Evolutionary conservation across 2,888 invertebrate species (phyloP), one percentile per base, ranked within the genome.

Genomic region (Nephrotoma guestfalica): DNA sequence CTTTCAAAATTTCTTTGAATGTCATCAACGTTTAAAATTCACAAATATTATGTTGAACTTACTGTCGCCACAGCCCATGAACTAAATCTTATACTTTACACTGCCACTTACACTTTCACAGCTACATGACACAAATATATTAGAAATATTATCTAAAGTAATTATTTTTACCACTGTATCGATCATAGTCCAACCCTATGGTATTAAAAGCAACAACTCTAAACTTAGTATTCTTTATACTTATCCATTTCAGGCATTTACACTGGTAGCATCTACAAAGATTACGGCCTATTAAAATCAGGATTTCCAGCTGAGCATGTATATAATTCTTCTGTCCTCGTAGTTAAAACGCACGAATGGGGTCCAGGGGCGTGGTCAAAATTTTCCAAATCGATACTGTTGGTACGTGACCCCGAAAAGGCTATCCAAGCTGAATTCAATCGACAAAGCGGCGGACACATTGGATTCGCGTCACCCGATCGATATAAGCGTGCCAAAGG

Each of bases 211-310:
- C 30, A 30, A 30, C 2, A 30, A 30, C 0, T 30, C 2, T 30
- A 30, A 30, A 30, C 30, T 30, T 30, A 30, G 2, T 30, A 3
- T 30, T 43, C 1, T 4, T 43, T 43, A 4, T 43, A 0, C 43
- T 43, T 43, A 30, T 30, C 2, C 3, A 4, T 71, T 92, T 1
- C 89, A 95, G 96, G 96, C 83, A 92, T 95, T 86, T 92, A 94
- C 87, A 96, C 96, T 1, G 96, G 96, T 13, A 96, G 96, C 86
- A 94, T 96, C 51, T 96, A 96, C 91, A 95, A 95, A 92, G 96
- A 96, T 90, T 95, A 95, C 90, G 96, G 96, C 30, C 92, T 96
- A 40, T 90, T 95, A 88, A 94, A 95, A 89, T 96, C 96, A 89
- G 96, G 96, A 0, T 96, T 96, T 90, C 96, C 96, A 0, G 96